Base-by-base conservation (phyloP, 1,140 invertebrate species). In the Agrypnia vestita region DNA sequence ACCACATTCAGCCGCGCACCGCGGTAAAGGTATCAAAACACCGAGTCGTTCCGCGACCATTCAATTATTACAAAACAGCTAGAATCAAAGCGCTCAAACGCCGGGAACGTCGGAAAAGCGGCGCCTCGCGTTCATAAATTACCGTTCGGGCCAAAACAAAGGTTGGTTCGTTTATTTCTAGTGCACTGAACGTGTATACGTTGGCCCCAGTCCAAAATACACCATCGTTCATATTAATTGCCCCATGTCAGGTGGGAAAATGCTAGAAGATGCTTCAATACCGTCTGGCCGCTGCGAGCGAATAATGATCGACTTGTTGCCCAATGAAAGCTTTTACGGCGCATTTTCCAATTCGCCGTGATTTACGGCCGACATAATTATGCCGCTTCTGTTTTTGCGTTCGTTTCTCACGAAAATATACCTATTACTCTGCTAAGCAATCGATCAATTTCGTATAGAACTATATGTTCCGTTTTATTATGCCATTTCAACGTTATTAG, bases 121-220 rank as follows among this genome's bases (percentile, higher is more conserved):
- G 79, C 62, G 53, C 77, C 67, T 53, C 75, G 67, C 21, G 15
- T 9, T 64, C 80, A 81, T 81, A 81, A 81, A 81, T 81, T 81
- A 81, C 55, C 47, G 47, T 47, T 43, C 49, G 80, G 49, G 61
- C 72, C 67, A 82, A 82, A 82, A 74, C 75, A 82, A 82, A 82
- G 81, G 81, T 76, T 74, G 64, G 53, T 64, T 82, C 62, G 81
- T 82, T 82, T 82, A 82, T 82, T 82, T 82, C 81, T 82, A 82
- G 78, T 79, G 55, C 75, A 73, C 49, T 67, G 69, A 77, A 56
- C 71, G 76, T 71, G 53, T 79, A 75, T 69, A 55, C 53, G 51
- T 80, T 82, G 81, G 81, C 76, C 74, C 17, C 11, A 9, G n/a
- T 75, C 81, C 81, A 79, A 80, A 77, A 78, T 71, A 80, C 62